Percentiles rank a stretch among this genome's conserved stretches.
Evolutionary conservation across 2,797 vertebrate genomes (phyloP).

Genomic region (Phataginus tetradactyla): DNA sequence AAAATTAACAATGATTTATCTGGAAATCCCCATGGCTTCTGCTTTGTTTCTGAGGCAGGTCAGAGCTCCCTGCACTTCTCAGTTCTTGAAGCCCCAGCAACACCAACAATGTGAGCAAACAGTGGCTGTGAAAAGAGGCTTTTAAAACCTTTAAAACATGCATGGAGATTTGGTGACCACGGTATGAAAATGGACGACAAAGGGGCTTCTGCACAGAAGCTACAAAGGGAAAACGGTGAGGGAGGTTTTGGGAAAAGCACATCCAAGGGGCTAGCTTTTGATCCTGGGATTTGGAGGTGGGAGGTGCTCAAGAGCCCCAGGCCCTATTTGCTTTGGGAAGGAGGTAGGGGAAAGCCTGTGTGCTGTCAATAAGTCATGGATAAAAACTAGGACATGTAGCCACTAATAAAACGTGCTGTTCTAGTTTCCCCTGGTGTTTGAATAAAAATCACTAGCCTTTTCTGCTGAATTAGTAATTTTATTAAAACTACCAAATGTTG

Average conservation of each 20-base stretch:
- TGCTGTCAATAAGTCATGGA: too few relatives aligned
- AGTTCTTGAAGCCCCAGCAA: neutral
- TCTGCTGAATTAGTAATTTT: neutral
- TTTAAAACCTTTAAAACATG: neutral
- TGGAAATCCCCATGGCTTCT: neutral
- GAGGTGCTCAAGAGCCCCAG: neutral
- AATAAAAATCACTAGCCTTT: neutral
- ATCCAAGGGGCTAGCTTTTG: neutral
- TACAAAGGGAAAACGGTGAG: too few relatives aligned
- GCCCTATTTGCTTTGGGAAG: neutral
- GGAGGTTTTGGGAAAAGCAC: accelerated
- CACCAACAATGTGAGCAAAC: neutral
- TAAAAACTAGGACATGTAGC: neutral
- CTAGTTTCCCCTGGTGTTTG: neutral
- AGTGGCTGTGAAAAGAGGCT: neutral
- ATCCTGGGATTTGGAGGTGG: neutral
- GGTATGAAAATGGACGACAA: too few relatives aligned
- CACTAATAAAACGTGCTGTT: neutral
- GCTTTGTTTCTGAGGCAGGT: neutral
- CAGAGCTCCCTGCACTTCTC: too few relatives aligned
- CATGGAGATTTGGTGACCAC: too few relatives aligned
- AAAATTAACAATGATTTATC: neutral
- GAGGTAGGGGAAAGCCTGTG: neutral
- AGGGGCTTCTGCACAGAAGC: neutral
- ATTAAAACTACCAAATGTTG: neutral